A percentile compares a stretch with the other conserved stretches of the same genome.
Conservation (phyloP, 92 coral and sea anemone species). For the Porites rus region DNA sequence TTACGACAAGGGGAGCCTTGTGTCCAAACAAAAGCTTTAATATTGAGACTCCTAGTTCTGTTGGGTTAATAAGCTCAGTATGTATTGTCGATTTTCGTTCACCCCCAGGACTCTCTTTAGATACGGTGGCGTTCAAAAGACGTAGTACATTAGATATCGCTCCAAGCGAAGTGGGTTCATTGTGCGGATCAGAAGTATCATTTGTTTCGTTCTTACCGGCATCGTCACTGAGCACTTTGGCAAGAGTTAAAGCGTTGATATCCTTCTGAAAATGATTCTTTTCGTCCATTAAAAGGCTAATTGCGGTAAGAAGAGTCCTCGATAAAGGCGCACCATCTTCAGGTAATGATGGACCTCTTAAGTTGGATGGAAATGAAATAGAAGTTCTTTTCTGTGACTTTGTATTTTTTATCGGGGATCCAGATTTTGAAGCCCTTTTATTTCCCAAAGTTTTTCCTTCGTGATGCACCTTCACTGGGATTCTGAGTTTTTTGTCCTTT, state of each 20-base stretch:
- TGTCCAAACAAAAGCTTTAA: slow-evolving; percentile 88
- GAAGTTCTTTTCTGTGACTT: slow-evolving; percentile 25
- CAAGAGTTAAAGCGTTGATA: slow-evolving; percentile 75
- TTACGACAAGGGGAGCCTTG: slow-evolving; percentile 83
- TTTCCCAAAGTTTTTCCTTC: not conserved
- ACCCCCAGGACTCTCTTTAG: slow-evolving; percentile 1
- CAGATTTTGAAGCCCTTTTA: not conserved
- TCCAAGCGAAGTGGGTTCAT: slow-evolving; percentile 31
- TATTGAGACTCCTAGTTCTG: slow-evolving; percentile 90
- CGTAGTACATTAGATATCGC: not conserved
- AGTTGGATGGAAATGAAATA: slow-evolving; percentile 4
- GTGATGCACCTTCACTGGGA: not conserved
- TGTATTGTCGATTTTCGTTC: slow-evolving; percentile 52
- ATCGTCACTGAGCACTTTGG: slow-evolving; percentile 70
- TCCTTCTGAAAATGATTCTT: slow-evolving; percentile 82
- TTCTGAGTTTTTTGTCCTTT: not conserved
- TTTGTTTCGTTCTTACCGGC: not conserved
- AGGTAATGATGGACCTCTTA: not conserved
- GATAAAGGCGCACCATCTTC: slow-evolving; percentile 54
- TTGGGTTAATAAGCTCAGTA: slow-evolving; percentile 79
- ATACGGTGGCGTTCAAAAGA: slow-evolving; percentile 16
- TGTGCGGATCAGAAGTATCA: slow-evolving; percentile 15
- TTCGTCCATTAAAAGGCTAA: slow-evolving; percentile 71
- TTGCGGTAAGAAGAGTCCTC: slow-evolving; percentile 73
- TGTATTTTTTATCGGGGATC: no score